These are phyloP conservation scores for Himantopus leucocephalus DNA, from an alignment of 2,113 vertebrate genomes.

Conservation along the genomic window DNA sequence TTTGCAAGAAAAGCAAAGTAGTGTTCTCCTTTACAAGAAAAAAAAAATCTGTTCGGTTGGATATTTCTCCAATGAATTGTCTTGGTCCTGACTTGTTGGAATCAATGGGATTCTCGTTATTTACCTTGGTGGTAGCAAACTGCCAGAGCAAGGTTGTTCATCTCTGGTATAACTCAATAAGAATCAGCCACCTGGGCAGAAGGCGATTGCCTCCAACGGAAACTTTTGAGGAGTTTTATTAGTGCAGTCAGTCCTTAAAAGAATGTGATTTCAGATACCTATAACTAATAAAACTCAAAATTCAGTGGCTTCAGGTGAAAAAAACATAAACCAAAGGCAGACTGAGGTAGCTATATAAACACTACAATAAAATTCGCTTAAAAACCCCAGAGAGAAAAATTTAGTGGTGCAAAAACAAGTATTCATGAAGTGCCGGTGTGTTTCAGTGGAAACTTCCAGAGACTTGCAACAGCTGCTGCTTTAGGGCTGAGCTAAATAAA, in stretches of 20 bases:
- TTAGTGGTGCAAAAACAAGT: background rate
- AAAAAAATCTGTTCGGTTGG: background rate
- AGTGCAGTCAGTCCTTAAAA: background rate
- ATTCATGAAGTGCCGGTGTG: background rate
- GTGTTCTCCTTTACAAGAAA: background rate
- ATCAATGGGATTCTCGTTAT: background rate
- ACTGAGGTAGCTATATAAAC: background rate
- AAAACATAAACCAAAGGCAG: slow-evolving; percentile 3
- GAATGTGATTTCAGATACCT: background rate
- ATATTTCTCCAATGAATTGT: background rate
- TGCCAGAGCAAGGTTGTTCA: background rate
- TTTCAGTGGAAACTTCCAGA: background rate
- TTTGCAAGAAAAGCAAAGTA: background rate
- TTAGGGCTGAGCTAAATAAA: background rate
- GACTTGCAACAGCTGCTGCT: background rate
- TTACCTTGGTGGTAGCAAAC: background rate
- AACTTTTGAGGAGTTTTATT: background rate
- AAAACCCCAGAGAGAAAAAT: slow-evolving; percentile 18
- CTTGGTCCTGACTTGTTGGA: background rate
- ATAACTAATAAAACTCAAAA: background rate
- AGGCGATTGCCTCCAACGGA: background rate
- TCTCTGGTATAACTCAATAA: background rate
- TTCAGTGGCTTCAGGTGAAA: slow-evolving; percentile 2
- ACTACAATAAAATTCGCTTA: background rate
- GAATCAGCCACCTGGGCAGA: background rate